Conservation (phyloP, 2,888 invertebrate species). For the Chelonus formosanus region DNA sequence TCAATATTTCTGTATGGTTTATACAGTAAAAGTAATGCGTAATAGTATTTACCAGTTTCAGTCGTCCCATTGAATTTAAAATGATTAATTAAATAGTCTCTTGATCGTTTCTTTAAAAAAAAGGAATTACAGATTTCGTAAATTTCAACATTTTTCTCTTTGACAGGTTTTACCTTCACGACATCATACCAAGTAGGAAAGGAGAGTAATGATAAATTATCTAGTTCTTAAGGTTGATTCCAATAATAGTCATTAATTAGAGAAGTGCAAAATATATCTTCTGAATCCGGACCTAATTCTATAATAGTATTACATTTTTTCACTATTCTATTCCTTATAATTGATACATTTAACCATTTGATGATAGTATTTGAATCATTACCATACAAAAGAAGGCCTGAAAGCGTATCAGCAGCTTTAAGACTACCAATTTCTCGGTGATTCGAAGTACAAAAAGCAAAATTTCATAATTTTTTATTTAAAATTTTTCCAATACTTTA, state of each 20-base stretch:
- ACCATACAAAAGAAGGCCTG: conserved; percentile 50
- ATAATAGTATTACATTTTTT: conserved; percentile 20
- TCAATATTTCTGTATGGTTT: no score
- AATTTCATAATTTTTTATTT: conserved; percentile 46
- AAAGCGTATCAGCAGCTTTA: no score
- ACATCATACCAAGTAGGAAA: conserved; percentile 38
- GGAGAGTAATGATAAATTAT: conserved; percentile 36
- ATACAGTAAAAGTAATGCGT: no score
- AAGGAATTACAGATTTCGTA: neutral
- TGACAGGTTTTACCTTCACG: conserved; percentile 32
- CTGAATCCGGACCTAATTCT: conserved; percentile 25
- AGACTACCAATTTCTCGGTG: conserved; percentile 53
- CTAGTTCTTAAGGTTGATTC: conserved; percentile 38
- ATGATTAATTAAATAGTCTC: no score
- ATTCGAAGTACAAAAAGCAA: conserved; percentile 46
- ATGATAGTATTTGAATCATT: conserved; percentile 49
- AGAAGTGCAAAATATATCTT: conserved; percentile 33
- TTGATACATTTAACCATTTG: conserved; percentile 41
- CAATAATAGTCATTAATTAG: conserved; percentile 37
- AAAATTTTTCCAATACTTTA: conserved; percentile 49
- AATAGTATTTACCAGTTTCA: neutral
- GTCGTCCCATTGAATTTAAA: no score
- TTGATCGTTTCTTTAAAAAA: neutral
- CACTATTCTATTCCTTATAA: conserved; percentile 20
- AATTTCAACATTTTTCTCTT: conserved; percentile 36